These are phyloP conservation scores for Oenanthe oenanthe DNA, from an alignment of 2,113 vertebrate genomes.

Conservation along the genomic window DNA sequence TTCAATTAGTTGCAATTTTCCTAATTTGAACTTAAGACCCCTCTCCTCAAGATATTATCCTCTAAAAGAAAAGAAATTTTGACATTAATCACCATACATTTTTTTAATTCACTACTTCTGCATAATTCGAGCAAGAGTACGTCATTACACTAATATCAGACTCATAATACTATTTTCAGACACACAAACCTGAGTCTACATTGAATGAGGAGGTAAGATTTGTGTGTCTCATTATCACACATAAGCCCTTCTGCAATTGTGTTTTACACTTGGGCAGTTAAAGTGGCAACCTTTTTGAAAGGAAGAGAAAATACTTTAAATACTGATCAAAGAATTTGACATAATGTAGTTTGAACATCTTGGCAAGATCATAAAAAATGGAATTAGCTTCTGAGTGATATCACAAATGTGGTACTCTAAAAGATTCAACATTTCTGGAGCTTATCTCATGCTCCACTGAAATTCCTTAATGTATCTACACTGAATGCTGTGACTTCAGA, in stretches of 20 bases:
- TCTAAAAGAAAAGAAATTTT: slow-evolving; percentile 37
- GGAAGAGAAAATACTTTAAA: slow-evolving; percentile 33
- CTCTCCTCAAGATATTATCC: slow-evolving; percentile 2
- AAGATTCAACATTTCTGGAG: slow-evolving; percentile 24
- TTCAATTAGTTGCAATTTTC: slow-evolving; percentile 50
- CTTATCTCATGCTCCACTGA: slow-evolving; percentile 34
- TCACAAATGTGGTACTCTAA: background rate
- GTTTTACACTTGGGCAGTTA: background rate
- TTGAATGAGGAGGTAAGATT: slow-evolving; percentile 18
- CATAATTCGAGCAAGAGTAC: slow-evolving; percentile 19
- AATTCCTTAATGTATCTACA: slow-evolving; percentile 44
- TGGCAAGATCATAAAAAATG: slow-evolving; percentile 47
- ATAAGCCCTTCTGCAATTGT: background rate
- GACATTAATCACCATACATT: background rate
- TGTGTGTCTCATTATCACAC: background rate
- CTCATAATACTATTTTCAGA: slow-evolving; percentile 12
- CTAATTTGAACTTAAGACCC: slow-evolving; percentile 8
- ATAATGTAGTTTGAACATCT: slow-evolving; percentile 12
- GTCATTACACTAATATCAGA: slow-evolving; percentile 9
- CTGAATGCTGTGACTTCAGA: slow-evolving; percentile 34
- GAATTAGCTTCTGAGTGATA: slow-evolving; percentile 42
- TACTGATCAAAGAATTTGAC: slow-evolving; percentile 32
- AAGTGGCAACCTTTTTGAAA: slow-evolving; percentile 7
- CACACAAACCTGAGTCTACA: slow-evolving; percentile 41
- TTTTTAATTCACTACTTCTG: background rate